Percentiles rank a stretch among this genome's conserved stretches.
phyloP scores from a whole-genome alignment of 2,113 vertebrate species.

The Brachyhypopomus occidentalis region DNA sequence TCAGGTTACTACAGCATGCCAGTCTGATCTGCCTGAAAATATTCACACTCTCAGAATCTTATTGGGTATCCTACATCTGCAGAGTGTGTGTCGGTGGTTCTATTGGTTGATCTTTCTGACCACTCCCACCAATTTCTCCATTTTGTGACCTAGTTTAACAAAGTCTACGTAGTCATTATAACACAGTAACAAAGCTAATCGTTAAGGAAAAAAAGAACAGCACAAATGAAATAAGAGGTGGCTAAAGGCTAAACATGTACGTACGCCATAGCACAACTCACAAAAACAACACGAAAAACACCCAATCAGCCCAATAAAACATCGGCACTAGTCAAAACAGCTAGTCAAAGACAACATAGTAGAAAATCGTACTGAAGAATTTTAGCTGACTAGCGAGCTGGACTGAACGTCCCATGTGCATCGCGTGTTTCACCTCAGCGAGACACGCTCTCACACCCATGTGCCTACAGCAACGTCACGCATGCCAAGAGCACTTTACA shows the following conservation, averaged over 20 bases:
- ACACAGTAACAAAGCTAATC: constrained; percentile 16
- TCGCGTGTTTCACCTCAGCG: constrained; percentile 70
- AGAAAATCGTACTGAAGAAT: not conserved
- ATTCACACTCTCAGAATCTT: constrained; percentile 22
- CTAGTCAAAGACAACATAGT: not conserved
- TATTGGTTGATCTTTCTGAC: constrained; percentile 46
- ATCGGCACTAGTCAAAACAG: not conserved
- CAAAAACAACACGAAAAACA: not conserved
- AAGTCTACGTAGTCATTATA: constrained; percentile 26
- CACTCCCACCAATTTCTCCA: constrained; percentile 41
- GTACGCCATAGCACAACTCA: not conserved
- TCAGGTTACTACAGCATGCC: not conserved
- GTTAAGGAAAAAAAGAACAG: not conserved
- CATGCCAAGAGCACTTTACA: constrained; percentile 46
- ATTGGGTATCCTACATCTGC: constrained; percentile 55
- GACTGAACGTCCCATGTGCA: constrained; percentile 62
- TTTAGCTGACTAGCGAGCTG: not conserved
- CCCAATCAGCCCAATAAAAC: not conserved
- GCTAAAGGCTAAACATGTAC: not conserved
- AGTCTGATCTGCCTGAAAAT: constrained; percentile 17
- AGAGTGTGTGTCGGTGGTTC: constrained; percentile 38
- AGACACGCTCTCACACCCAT: constrained; percentile 59
- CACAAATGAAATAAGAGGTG: not conserved
- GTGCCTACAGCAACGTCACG: constrained; percentile 61
- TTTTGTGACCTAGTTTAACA: constrained; percentile 52